A percentile compares a stretch with the other conserved stretches of the same genome.
These are phyloP conservation scores for Tridacna gigas DNA, from an alignment of 2,888 invertebrate genomes.

Conservation along the genomic window DNA sequence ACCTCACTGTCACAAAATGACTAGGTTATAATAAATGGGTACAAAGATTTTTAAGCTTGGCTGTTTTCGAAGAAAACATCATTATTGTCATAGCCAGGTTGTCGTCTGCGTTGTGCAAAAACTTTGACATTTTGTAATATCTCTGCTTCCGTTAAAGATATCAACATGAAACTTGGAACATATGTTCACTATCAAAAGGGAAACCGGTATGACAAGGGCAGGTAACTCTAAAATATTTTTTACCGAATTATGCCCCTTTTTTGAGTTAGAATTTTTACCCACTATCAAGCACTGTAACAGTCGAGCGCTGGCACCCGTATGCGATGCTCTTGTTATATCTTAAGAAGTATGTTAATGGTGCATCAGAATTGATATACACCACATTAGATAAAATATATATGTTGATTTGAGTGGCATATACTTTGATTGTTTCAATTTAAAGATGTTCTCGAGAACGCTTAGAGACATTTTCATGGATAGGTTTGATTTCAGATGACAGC, in stretches of 20 bases:
- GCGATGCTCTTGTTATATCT: too few species aligned
- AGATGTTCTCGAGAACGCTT: too few species aligned
- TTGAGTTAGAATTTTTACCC: not conserved
- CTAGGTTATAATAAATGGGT: too few species aligned
- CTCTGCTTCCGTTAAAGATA: not conserved
- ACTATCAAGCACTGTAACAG: not conserved
- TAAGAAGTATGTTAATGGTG: too few species aligned
- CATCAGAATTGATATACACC: too few species aligned
- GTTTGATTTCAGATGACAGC: too few species aligned
- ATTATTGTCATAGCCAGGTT: not conserved
- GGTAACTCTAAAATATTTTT: not conserved
- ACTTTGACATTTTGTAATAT: constrained; percentile 11
- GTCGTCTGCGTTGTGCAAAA: not conserved
- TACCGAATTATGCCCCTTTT: not conserved
- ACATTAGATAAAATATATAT: too few species aligned
- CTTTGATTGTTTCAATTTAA: too few species aligned
- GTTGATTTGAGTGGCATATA: too few species aligned
- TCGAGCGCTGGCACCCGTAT: too few species aligned
- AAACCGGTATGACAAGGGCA: not conserved
- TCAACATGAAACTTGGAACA: not conserved
- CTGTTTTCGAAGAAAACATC: not conserved
- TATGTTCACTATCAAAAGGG: constrained; percentile 14
- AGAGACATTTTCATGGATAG: too few species aligned
- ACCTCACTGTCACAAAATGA: too few species aligned
- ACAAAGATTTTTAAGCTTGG: not conserved